Percentiles rank a stretch among this genome's conserved stretches.
Conservation (phyloP, 1,140 invertebrate genomes). For the Dendrolimus kikuchii region DNA sequence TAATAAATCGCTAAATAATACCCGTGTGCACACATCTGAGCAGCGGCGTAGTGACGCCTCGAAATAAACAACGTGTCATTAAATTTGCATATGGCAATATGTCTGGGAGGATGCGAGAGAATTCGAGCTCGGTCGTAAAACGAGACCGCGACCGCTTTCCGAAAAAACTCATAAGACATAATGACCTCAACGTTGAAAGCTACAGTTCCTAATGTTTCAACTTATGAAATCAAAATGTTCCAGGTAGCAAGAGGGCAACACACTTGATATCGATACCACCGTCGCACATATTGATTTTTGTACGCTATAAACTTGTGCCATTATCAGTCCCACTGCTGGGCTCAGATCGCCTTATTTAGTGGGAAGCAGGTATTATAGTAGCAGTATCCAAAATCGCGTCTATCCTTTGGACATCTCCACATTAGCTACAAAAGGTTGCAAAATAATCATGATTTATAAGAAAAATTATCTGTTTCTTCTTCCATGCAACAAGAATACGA, state of each 20-base stretch:
- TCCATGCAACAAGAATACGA: too few species aligned
- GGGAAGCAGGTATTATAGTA: not conserved
- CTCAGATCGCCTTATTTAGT: not conserved
- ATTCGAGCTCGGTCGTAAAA: slow-evolving; percentile 40
- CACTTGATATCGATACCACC: not conserved
- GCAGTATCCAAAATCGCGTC: too few species aligned
- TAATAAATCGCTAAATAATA: not conserved
- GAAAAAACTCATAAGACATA: slow-evolving; percentile 22
- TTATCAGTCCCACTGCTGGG: not conserved
- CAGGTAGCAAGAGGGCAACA: slow-evolving; percentile 7
- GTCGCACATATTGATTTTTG: too few species aligned
- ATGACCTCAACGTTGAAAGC: slow-evolving; percentile 9
- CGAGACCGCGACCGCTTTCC: slow-evolving; percentile 34
- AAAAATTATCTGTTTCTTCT: too few species aligned
- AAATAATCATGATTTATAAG: too few species aligned
- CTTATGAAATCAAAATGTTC: slow-evolving; percentile 15
- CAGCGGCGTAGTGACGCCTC: slow-evolving; percentile 27
- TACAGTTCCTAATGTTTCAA: not conserved
- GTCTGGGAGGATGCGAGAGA: slow-evolving; percentile 44
- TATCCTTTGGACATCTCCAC: too few species aligned
- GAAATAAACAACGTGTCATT: slow-evolving; percentile 51
- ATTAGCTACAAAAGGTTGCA: too few species aligned
- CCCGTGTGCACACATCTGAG: slow-evolving; percentile 30
- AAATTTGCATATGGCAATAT: slow-evolving; percentile 57
- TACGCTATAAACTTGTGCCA: not conserved